phyloP scores from a whole-genome alignment of 2,113 vertebrate genomes.

The Glaucidium brasilianum region DNA sequence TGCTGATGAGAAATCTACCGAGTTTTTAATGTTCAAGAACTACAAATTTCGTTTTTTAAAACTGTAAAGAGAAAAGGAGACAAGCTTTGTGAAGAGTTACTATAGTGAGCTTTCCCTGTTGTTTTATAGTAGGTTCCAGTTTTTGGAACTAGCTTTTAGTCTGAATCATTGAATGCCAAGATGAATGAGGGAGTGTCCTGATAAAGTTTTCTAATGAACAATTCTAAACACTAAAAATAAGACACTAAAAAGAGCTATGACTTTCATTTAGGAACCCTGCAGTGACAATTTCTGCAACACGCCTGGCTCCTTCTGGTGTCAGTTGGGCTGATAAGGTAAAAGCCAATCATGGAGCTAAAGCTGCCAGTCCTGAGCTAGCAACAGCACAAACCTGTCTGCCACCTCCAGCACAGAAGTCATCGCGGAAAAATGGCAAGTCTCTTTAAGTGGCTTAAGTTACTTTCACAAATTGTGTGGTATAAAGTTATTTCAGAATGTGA shows the following conservation, averaged over 20 bases:
- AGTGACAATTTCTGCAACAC: slow-evolving; percentile 77
- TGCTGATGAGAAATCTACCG: background rate
- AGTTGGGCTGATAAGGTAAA: slow-evolving; percentile 98
- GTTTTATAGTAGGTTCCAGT: background rate
- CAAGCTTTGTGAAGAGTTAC: background rate
- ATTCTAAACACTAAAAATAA: background rate
- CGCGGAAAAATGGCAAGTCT: slow-evolving; percentile 74
- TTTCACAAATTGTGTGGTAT: background rate
- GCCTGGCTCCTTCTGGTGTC: slow-evolving; percentile 85
- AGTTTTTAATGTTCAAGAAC: background rate
- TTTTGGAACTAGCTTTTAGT: background rate
- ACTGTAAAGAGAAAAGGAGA: background rate
- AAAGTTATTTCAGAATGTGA: background rate
- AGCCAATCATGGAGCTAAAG: slow-evolving; percentile 79
- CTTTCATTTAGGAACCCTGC: slow-evolving; percentile 77
- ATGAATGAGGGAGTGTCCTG: background rate
- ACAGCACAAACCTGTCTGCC: slow-evolving; percentile 39
- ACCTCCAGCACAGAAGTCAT: slow-evolving; percentile 71
- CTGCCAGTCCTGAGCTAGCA: slow-evolving; percentile 36
- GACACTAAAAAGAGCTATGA: background rate
- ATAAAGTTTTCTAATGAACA: background rate
- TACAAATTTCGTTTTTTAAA: background rate
- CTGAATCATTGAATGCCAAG: background rate
- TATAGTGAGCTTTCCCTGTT: background rate
- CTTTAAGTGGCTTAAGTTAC: background rate